A percentile compares a stretch with the other conserved stretches of the same genome.
Evolutionary conservation across 2,797 vertebrate genomes (phyloP).

Genomic region (Cichlasoma orientale): DNA sequence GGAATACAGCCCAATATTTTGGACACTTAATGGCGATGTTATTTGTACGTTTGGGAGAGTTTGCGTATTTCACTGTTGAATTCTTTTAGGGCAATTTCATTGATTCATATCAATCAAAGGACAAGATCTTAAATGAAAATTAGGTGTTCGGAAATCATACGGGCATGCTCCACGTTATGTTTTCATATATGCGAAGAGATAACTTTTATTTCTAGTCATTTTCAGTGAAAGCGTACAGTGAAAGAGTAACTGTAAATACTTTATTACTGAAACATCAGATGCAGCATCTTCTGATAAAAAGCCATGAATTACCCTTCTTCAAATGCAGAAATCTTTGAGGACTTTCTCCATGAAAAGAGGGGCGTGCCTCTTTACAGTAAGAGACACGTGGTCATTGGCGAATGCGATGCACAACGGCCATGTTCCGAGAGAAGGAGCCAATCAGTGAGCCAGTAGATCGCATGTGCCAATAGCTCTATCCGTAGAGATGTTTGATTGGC

Average conservation of each 20-base stretch:
- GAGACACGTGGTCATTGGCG: conserved; percentile 38
- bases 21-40: too few relatives aligned
- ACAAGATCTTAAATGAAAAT: too few relatives aligned
- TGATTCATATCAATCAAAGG: too few relatives aligned
- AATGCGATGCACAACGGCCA: conserved; percentile 12
- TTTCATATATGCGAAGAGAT: background rate
- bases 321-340: background rate
- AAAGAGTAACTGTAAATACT: background rate
- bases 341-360: background rate
- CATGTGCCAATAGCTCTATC: conserved; percentile 24
- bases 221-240: background rate
- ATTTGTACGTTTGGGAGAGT: too few relatives aligned
- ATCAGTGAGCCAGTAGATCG: conserved; percentile 35
- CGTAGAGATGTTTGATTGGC: conserved; percentile 61
- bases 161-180: accelerated
- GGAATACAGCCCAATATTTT: too few relatives aligned
- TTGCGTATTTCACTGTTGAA: too few relatives aligned
- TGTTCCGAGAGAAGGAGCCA: conserved; percentile 79
- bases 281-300: background rate
- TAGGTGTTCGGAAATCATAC: background rate
- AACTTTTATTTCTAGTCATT: background rate
- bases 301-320: background rate
- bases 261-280: background rate
- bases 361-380: background rate
- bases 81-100: background rate